phyloP scores from a whole-genome alignment of 2,888 invertebrate genomes.

The Cremastinae sp. region DNA sequence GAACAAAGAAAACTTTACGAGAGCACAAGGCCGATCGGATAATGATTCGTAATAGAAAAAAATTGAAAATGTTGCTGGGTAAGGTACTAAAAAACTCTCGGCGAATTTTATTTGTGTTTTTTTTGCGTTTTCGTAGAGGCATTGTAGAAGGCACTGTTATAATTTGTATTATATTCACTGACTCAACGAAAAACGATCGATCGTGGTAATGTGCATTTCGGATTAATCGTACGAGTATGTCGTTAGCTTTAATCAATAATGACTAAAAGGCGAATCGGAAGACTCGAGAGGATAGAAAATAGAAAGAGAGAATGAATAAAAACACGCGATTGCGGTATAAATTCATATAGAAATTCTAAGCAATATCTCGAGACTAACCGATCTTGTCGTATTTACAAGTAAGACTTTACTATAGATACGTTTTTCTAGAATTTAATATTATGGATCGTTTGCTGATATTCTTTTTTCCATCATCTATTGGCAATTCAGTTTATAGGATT shows the following conservation, averaged over 20 bases:
- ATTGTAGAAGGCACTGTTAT: slow-evolving; percentile 55
- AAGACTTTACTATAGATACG: slow-evolving; percentile 27
- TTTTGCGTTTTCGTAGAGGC: slow-evolving; percentile 34
- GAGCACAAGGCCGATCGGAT: slow-evolving; percentile 2
- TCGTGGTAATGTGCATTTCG: slow-evolving; percentile 8
- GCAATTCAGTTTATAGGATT: background rate
- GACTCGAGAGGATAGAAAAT: slow-evolving; percentile 43
- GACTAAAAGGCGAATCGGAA: slow-evolving; percentile 56
- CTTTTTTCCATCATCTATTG: slow-evolving; percentile 6
- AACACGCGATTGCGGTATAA: slow-evolving; percentile 16
- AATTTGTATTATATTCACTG: slow-evolving; percentile 33
- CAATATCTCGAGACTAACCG: slow-evolving; percentile 52
- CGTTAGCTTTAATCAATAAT: slow-evolving; percentile 43
- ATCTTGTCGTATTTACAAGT: slow-evolving; percentile 60
- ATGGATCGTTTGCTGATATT: slow-evolving; percentile 21
- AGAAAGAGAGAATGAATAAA: slow-evolving; percentile 12
- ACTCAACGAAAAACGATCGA: slow-evolving; percentile 27
- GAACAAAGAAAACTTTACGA: background rate
- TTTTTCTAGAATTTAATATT: slow-evolving; percentile 28
- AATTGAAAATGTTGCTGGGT: slow-evolving; percentile 2
- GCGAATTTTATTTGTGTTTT: background rate
- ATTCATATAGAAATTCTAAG: slow-evolving; percentile 8
- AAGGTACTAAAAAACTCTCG: background rate
- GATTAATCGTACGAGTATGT: slow-evolving; percentile 18
- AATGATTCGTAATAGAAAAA: background rate